These are phyloP conservation scores for Hirundichthys speculiger DNA, from an alignment of 2,113 vertebrate genomes.

Conservation along the genomic window DNA sequence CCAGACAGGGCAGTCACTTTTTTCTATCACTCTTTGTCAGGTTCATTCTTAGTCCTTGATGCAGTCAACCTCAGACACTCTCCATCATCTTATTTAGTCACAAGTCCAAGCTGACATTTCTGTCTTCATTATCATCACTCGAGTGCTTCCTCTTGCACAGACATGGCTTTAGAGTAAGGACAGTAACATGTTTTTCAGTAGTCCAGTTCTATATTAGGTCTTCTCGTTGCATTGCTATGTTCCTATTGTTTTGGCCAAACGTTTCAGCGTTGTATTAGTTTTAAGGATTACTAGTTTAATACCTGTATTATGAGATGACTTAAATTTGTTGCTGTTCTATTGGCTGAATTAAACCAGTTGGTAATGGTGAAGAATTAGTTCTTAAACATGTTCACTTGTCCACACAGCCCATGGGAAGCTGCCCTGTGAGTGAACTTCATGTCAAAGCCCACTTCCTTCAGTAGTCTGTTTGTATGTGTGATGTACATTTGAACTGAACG, in stretches of 20 bases:
- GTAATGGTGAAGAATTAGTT: not conserved
- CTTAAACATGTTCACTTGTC: not conserved
- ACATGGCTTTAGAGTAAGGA: not conserved
- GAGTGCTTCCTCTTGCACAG: slow-evolving; percentile 10
- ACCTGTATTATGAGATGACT: not conserved
- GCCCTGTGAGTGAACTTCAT: no score
- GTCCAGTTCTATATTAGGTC: slow-evolving; percentile 3
- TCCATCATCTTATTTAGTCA: slow-evolving; percentile 34
- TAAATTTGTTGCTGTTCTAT: not conserved
- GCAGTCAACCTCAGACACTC: slow-evolving; percentile 23
- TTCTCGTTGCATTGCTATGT: slow-evolving; percentile 16
- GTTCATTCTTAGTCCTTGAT: slow-evolving; percentile 9
- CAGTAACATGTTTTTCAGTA: slow-evolving; percentile 5
- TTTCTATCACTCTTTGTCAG: slow-evolving; percentile 11
- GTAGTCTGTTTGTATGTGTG: no score
- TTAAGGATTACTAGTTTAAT: not conserved
- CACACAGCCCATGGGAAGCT: not conserved
- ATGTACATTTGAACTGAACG: no score
- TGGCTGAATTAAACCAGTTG: slow-evolving; percentile 1
- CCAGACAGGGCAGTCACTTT: slow-evolving; percentile 5
- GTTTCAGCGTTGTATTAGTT: not conserved
- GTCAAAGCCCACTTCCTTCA: no score
- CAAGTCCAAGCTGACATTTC: slow-evolving; percentile 16
- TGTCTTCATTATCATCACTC: slow-evolving; percentile 14
- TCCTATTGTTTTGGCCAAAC: not conserved